Base-by-base conservation (phyloP, 2,888 invertebrate species). In the Ommatoiulus sabulosus region DNA sequence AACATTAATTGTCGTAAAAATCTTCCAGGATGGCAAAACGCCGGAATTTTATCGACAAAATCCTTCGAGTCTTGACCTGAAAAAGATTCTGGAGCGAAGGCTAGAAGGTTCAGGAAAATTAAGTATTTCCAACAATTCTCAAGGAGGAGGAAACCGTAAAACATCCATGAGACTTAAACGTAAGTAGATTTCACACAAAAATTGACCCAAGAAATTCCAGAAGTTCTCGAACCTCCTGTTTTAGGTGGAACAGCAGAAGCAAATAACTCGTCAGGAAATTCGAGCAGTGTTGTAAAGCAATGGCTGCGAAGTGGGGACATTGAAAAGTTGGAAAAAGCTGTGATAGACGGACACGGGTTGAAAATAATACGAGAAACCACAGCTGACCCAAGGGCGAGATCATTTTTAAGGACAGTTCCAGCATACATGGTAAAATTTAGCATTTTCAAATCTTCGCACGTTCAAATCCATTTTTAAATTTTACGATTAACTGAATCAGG, bases 331-430 rank as follows among this genome's bases (percentile, higher is more conserved):
- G 98, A 98, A 46, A 95, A 96, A 88, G 93, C 98, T 91, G 97
- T 98, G n/a, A 93, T 98, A 35, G 96, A 96, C 91, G 98, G 98
- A 4, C 96, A 97, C 91, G 98, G 98, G 80, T 94, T 95, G 90
- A 94, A 95, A 93, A 97, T 91, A 93, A 96, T 91, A 95, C 96
- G 89, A 4, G 95, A 96, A 94, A 94, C 91, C 95, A 96, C 89
- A 93, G 94, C 94, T 0, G 95, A 95, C 91, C 93, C 94, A 85
- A 94, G 94, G 91, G 94, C 95, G 12, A 93, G 95, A 90, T 94
- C 94, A 88, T 96, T 95, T 92, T 93, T 96, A 90, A 95, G 95
- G 92, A 94, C 94, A 89, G 93, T 96, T 87, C 96, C 96, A 0
- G 94, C 94, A 85, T 94, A 96, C 90, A 94, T 97, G 93, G 95